phyloP scores from a whole-genome alignment of 2,797 vertebrate genomes.

The Catharus ustulatus region DNA sequence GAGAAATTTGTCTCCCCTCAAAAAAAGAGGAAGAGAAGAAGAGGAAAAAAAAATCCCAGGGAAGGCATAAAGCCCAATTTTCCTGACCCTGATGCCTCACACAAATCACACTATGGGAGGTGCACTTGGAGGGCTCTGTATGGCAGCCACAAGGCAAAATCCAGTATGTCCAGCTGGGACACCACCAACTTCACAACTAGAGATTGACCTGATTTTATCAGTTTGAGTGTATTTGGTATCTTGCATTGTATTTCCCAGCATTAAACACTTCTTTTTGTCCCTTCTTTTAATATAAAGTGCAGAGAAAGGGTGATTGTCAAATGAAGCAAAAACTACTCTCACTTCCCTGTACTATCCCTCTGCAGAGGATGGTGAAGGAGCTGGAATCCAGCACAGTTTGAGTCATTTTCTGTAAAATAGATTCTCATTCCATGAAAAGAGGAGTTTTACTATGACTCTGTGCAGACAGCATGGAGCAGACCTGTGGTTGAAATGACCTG shows the following conservation, averaged over 20 bases:
- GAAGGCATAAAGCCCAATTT: background rate
- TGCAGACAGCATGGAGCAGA: background rate
- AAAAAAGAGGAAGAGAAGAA: background rate
- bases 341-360: background rate
- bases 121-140: background rate
- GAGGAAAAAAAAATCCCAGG: too few relatives aligned
- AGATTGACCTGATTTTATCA: background rate
- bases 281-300: background rate
- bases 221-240: background rate
- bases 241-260: background rate
- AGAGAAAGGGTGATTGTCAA: slow-evolving; percentile 18
- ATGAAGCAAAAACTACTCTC: background rate
- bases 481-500: background rate
- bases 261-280: background rate
- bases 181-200: background rate
- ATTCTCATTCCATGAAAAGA: background rate
- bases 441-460: background rate
- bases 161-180: background rate
- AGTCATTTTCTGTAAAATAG: background rate
- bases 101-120: accelerated
- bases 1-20: background rate
- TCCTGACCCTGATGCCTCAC: background rate
- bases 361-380: background rate
- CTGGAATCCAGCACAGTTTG: background rate
- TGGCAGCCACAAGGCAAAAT: background rate